Conservation (phyloP, 2,888 invertebrate species). For the Zonitis immaculata region DNA sequence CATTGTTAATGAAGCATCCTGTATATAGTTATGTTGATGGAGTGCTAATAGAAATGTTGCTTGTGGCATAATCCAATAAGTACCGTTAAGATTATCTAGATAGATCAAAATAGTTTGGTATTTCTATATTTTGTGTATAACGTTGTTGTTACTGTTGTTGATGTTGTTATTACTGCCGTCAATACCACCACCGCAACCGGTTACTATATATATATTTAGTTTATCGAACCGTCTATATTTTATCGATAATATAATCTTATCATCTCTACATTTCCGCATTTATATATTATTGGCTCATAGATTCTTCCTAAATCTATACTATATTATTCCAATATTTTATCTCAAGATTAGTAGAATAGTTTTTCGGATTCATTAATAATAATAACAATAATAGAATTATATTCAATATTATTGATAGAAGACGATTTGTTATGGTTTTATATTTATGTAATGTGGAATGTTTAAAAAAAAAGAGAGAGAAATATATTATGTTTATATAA, state of each 20-base stretch:
- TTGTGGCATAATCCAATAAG: slow-evolving; percentile 18
- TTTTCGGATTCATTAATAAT: too few relatives aligned
- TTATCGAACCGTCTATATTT: slow-evolving; percentile 24
- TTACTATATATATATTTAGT: slow-evolving; percentile 1
- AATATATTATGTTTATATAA: too few relatives aligned
- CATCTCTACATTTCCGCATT: slow-evolving; percentile 22
- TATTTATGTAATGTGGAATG: too few relatives aligned
- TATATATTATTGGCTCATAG: background rate
- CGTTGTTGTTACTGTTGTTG: background rate
- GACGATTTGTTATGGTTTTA: background rate
- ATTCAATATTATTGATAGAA: too few relatives aligned
- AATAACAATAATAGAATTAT: too few relatives aligned
- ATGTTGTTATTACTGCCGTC: background rate
- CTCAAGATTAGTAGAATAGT: too few relatives aligned
- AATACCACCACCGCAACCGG: slow-evolving; percentile 11
- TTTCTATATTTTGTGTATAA: slow-evolving; percentile 10
- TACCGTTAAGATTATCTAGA: slow-evolving; percentile 22
- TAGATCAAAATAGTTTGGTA: slow-evolving; percentile 4
- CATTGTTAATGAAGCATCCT: too few relatives aligned
- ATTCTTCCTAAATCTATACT: background rate
- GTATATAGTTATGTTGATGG: slow-evolving; percentile 28
- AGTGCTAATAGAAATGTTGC: slow-evolving; percentile 31
- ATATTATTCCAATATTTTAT: too few relatives aligned
- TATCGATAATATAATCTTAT: slow-evolving; percentile 22
- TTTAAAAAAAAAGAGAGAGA: too few relatives aligned